These are phyloP conservation scores for Paramacrobiotus metropolitanus DNA, from an alignment of 1,140 invertebrate genomes.

Conservation along the genomic window DNA sequence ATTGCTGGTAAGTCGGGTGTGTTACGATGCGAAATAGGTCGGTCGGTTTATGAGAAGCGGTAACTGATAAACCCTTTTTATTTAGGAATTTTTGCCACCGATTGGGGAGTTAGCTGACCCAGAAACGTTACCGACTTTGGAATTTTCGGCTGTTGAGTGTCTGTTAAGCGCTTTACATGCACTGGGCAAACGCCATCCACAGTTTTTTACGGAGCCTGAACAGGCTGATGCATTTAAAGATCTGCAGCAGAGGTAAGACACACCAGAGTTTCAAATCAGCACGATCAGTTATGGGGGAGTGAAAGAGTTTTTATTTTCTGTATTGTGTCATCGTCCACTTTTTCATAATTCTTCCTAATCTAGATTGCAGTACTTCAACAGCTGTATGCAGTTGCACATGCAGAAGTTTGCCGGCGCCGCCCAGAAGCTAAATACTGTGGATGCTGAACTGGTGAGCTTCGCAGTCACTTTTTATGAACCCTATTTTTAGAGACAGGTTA, in stretches of 20 bases:
- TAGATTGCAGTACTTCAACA: constrained; percentile 66
- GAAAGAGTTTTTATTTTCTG: neutral
- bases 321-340: neutral
- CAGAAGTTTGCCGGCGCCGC: constrained; percentile 41
- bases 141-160: constrained; percentile 82
- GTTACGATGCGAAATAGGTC: too few species aligned
- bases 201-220: constrained; percentile 35
- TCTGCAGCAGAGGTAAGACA: too few species aligned
- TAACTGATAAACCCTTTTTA: too few species aligned
- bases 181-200: constrained; percentile 49
- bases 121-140: constrained; percentile 34
- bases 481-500: too few species aligned
- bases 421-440: too few species aligned
- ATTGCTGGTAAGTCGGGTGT: constrained; percentile 43
- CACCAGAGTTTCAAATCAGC: too few species aligned
- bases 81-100: too few species aligned
- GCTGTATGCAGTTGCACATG: constrained; percentile 70
- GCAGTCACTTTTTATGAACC: too few species aligned
- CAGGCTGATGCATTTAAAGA: neutral
- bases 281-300: too few species aligned
- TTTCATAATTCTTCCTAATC: constrained; percentile 12
- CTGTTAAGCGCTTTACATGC: constrained; percentile 68
- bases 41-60: neutral
- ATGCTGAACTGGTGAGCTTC: too few species aligned
- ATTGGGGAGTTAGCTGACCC: too few species aligned